Evolutionary conservation across 2,113 vertebrate species (phyloP).

Genomic region (Panurus biarmicus): DNA sequence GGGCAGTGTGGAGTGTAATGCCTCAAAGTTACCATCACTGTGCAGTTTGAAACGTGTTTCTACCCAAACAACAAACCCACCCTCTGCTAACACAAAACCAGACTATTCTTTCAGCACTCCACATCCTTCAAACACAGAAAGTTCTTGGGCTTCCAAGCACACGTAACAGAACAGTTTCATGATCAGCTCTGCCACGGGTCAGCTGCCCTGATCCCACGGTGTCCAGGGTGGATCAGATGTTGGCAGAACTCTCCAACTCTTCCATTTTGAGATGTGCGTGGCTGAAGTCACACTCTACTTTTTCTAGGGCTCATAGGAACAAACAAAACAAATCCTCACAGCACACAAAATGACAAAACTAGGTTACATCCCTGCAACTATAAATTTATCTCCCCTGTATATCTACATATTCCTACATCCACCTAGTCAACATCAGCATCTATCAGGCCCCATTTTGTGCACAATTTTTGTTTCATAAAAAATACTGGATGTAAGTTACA

Average conservation of each 20-base stretch:
- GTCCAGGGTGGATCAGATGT: neutral
- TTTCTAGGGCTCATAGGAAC: neutral
- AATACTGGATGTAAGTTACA: neutral
- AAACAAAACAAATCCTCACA: neutral
- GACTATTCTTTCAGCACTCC: neutral
- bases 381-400: neutral
- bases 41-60: neutral
- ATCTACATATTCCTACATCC: neutral
- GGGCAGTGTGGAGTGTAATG: accelerated
- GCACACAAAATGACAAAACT: neutral
- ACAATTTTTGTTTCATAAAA: neutral
- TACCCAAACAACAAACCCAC: neutral
- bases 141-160: neutral
- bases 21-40: neutral
- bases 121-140: neutral
- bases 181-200: neutral
- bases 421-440: neutral
- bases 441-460: neutral
- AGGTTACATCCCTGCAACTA: neutral
- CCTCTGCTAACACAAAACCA: neutral
- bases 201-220: neutral
- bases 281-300: neutral
- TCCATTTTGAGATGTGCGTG: neutral
- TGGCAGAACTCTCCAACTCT: neutral
- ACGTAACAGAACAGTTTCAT: neutral